Conservation (phyloP, 92 coral and sea anemone species). For the Diadumene lineata region DNA sequence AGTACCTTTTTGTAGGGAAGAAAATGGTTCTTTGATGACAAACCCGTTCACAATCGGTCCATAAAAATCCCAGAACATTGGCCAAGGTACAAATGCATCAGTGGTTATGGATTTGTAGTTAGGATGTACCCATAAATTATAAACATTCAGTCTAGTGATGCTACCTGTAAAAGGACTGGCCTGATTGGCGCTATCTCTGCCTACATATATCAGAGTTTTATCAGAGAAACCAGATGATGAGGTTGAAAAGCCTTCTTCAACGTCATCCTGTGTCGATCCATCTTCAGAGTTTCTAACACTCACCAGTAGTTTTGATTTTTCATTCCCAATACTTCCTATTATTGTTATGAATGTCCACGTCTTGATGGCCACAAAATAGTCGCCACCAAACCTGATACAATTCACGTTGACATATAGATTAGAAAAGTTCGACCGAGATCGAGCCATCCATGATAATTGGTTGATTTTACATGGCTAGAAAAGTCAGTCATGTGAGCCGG, state of each 20-base stretch:
- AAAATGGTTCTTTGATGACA: slow-evolving; percentile 3
- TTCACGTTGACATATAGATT: too few species aligned
- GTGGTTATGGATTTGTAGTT: background rate
- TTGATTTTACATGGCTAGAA: too few species aligned
- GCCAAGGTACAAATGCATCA: slow-evolving; percentile 10
- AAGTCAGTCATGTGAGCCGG: too few species aligned
- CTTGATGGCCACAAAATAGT: background rate
- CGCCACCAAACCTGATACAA: background rate
- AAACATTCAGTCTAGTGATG: slow-evolving; percentile 10
- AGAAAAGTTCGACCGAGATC: too few species aligned
- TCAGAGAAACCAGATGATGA: background rate
- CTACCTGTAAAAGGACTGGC: background rate
- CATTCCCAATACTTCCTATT: too few species aligned
- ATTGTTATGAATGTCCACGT: background rate
- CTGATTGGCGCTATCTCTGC: background rate
- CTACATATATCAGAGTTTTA: background rate
- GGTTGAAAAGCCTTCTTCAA: background rate
- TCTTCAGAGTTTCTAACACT: background rate
- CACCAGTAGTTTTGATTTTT: background rate
- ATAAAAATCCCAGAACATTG: slow-evolving; percentile 24
- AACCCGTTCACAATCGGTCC: background rate
- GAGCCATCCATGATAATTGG: too few species aligned
- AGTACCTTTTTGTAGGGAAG: slow-evolving; percentile 11
- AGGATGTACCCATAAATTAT: background rate
- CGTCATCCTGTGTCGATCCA: background rate